These are phyloP conservation scores for Octodon degus DNA, from an alignment of 2,113 vertebrate genomes.

Conservation along the genomic window DNA sequence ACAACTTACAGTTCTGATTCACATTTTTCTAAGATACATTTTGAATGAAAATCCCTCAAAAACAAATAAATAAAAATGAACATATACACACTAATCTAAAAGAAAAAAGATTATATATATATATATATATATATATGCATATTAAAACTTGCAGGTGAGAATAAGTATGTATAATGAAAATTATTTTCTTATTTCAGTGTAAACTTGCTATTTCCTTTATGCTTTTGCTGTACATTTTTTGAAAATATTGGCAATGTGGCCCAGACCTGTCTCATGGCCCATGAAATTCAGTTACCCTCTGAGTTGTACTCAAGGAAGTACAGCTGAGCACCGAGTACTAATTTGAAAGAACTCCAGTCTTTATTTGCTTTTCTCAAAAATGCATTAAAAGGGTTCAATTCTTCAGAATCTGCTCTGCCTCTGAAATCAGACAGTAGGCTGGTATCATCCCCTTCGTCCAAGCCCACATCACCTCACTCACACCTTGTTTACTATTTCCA, in stretches of 20 bases:
- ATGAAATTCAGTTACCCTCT: background rate
- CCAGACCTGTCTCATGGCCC: no score
- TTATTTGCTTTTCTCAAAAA: constrained; percentile 10
- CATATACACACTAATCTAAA: background rate
- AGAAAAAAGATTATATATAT: background rate
- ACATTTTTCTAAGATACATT: background rate
- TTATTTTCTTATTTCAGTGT: background rate
- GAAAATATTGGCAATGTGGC: background rate
- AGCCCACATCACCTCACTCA: background rate
- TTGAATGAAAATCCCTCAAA: background rate
- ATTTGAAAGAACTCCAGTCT: background rate
- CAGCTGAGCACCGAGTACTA: background rate
- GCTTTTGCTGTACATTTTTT: background rate
- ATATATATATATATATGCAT: background rate
- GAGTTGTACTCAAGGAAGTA: background rate
- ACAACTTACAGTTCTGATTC: background rate
- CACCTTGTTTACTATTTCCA: background rate
- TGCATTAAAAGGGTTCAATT: background rate
- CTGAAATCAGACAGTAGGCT: background rate
- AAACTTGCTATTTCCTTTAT: background rate
- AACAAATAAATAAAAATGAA: constrained; percentile 10
- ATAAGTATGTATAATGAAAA: background rate
- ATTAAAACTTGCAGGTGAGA: background rate
- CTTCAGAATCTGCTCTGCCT: background rate
- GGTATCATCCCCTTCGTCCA: background rate